Conservation (phyloP, 2,888 invertebrate genomes). For the Standfussiana lucernea region DNA sequence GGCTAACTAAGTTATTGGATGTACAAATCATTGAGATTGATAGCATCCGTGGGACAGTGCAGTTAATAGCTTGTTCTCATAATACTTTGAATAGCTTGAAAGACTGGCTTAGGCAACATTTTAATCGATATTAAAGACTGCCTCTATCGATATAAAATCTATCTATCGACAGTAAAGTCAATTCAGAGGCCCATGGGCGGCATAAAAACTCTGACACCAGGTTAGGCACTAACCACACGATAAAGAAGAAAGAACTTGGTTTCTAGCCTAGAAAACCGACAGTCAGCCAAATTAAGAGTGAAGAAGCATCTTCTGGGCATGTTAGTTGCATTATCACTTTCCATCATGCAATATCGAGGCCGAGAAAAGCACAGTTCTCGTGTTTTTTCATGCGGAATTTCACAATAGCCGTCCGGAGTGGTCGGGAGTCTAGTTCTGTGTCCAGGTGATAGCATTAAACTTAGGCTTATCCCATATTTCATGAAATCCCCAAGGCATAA, state of each 20-base stretch:
- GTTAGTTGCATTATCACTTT: not conserved
- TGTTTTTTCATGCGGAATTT: not conserved
- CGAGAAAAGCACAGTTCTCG: not conserved
- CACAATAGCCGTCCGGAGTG: not conserved
- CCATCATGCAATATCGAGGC: not conserved
- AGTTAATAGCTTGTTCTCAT: not conserved
- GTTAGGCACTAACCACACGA: no score
- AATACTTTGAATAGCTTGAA: not conserved
- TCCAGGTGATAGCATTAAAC: not conserved
- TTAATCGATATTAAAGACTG: not conserved
- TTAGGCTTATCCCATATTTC: not conserved
- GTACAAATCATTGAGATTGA: slow-evolving; percentile 13
- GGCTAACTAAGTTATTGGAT: slow-evolving; percentile 18
- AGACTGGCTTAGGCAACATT: slow-evolving; percentile 1
- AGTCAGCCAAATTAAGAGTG: not conserved
- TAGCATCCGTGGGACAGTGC: slow-evolving; percentile 50
- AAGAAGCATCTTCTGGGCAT: not conserved
- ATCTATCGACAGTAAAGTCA: no score
- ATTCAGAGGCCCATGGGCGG: no score
- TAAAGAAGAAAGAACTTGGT: no score
- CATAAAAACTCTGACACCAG: no score
- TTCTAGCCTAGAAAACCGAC: no score
- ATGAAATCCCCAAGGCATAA: not conserved
- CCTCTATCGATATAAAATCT: no score
- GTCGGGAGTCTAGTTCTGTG: not conserved